Evolutionary conservation across 2,113 vertebrate species (phyloP).

Genomic region (Eulemur macaco): DNA sequence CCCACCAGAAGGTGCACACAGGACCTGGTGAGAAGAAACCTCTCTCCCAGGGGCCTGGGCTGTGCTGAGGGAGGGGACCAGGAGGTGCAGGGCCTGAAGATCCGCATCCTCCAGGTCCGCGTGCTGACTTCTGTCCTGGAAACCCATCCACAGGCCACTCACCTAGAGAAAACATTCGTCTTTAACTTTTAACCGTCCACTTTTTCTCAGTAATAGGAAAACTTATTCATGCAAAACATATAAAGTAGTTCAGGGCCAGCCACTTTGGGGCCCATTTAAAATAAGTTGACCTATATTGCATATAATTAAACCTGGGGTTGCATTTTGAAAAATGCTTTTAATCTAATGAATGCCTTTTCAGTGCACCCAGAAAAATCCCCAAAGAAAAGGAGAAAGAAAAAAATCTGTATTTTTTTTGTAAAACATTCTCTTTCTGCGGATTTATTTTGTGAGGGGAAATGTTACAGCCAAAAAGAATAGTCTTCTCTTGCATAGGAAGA

Average conservation of each 20-base stretch:
- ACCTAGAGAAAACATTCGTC: not conserved
- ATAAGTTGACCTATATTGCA: conserved; percentile 53
- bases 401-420: not conserved
- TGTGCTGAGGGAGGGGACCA: not conserved
- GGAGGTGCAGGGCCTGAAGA: not conserved
- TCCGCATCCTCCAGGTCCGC: not conserved
- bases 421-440: not conserved
- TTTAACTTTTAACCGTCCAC: not conserved
- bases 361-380: not conserved
- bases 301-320: conserved; percentile 45
- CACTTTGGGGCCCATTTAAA: conserved; percentile 24
- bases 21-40: not conserved
- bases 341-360: not conserved
- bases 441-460: not conserved
- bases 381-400: not conserved
- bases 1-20: not conserved
- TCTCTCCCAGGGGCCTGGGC: not conserved
- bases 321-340: conserved; percentile 49
- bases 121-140: not conserved
- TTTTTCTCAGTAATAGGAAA: not conserved
- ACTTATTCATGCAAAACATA: not conserved
- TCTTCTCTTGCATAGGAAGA: not conserved
- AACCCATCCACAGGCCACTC: not conserved
- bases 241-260: conserved; percentile 31
- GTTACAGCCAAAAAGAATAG: not conserved